phyloP scores from a whole-genome alignment of 2,888 invertebrate genomes.

The Zonitis immaculata region DNA sequence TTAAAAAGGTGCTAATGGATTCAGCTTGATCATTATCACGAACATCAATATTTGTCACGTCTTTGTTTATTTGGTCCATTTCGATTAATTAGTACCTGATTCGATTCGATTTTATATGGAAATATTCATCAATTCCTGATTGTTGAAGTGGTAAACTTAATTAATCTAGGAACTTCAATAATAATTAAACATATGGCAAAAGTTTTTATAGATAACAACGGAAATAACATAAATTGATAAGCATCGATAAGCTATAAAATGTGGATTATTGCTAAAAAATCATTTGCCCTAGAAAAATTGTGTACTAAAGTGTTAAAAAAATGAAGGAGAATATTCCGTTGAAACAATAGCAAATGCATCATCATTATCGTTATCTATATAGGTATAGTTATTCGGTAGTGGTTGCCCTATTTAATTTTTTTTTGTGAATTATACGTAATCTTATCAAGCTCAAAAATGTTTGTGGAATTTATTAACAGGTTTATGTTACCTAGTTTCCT shows the following conservation, averaged over 20 bases:
- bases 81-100: not conserved
- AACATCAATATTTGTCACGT: not conserved
- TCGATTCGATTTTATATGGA: not conserved
- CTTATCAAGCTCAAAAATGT: too few relatives aligned
- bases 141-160: not conserved
- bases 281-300: too few relatives aligned
- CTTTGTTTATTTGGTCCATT: not conserved
- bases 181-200: not conserved
- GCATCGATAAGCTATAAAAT: not conserved
- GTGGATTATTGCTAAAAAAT: not conserved
- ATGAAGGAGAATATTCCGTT: too few relatives aligned
- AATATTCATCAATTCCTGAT: not conserved
- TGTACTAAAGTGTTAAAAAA: too few relatives aligned
- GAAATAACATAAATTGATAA: not conserved
- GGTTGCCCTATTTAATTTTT: too few relatives aligned
- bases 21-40: not conserved
- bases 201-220: not conserved
- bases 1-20: not conserved
- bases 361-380: too few relatives aligned
- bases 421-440: too few relatives aligned
- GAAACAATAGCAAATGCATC: too few relatives aligned
- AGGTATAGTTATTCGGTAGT: too few relatives aligned
- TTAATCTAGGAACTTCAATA: not conserved
- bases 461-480: too few relatives aligned
- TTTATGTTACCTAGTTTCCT: too few relatives aligned